A percentile compares a stretch with the other conserved stretches of the same genome.
phyloP scores from a whole-genome alignment of 2,113 vertebrate genomes.

The Heterocephalus glaber region DNA sequence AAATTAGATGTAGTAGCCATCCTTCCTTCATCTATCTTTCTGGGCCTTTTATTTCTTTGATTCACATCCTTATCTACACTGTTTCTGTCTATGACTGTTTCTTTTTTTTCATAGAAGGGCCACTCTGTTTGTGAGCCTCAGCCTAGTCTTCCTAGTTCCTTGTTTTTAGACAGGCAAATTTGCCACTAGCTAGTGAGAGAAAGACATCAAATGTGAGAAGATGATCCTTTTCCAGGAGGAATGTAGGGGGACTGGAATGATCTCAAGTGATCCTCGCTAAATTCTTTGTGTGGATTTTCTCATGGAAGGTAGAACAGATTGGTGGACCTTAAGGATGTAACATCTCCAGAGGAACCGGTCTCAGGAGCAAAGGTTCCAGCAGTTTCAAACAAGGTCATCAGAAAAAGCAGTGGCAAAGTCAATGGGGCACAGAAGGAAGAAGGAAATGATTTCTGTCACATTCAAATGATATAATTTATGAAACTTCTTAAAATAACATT shows the following conservation, averaged over 20 bases:
- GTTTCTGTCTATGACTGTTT: not conserved
- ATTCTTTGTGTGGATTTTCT: not conserved
- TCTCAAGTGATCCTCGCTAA: not conserved
- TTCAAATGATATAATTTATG: not conserved
- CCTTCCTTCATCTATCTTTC: not conserved
- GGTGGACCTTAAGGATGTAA: not conserved
- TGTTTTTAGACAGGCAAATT: not conserved
- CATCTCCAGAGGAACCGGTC: too few species aligned
- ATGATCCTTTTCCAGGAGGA: not conserved
- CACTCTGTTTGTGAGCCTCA: not conserved
- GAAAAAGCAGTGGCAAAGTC: not conserved
- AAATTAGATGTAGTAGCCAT: not conserved
- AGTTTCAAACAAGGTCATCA: not conserved
- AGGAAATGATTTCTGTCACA: not conserved
- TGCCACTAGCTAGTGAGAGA: not conserved
- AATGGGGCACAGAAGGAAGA: not conserved
- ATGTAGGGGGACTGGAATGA: not conserved
- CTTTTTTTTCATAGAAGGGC: not conserved
- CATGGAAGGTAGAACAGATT: not conserved
- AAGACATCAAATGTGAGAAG: not conserved
- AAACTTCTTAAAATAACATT: not conserved
- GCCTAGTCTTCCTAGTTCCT: not conserved
- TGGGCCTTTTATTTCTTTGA: not conserved
- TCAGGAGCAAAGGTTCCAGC: not conserved
- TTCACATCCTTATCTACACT: not conserved